A percentile compares a stretch with the other conserved stretches of the same genome.
Conservation (phyloP, 2,113 vertebrate species). For the Phyllostomus hastatus region DNA sequence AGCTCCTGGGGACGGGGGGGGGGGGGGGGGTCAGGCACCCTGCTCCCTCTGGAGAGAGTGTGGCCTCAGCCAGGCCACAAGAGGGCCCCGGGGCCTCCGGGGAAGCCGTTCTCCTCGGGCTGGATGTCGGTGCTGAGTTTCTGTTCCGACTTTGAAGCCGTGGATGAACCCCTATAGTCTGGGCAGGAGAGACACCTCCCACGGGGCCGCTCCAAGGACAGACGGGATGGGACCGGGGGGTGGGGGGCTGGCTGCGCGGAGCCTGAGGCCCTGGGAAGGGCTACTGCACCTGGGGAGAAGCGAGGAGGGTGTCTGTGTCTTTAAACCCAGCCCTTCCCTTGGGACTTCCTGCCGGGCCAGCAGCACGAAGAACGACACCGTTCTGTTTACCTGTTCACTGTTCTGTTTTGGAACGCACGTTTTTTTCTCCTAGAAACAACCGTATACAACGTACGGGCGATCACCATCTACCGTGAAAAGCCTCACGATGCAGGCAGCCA, state of each 20-base stretch:
- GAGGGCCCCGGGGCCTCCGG: constrained; percentile 36
- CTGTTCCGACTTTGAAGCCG: constrained; percentile 69
- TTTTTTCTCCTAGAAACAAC: not conserved
- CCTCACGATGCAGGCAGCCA: not conserved
- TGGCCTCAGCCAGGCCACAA: not conserved
- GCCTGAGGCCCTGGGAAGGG: not conserved
- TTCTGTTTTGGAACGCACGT: not conserved
- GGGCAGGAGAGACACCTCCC: constrained; percentile 60
- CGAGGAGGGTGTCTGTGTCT: not conserved
- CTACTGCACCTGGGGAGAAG: not conserved
- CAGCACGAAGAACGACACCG: accelerated
- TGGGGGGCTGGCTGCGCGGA: no score
- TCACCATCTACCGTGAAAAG: not conserved
- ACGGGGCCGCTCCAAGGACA: constrained; percentile 42
- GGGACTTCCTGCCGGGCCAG: not conserved
- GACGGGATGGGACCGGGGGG: not conserved
- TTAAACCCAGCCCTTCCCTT: not conserved
- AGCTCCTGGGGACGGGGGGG: no score
- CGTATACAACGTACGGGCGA: not conserved
- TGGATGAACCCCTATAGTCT: constrained; percentile 60
- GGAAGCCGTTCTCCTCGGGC: constrained; percentile 60
- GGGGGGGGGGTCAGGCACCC: no score
- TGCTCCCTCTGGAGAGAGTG: no score
- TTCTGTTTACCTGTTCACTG: no score
- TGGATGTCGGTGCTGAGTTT: constrained; percentile 42